phyloP scores from a whole-genome alignment of 2,888 invertebrate species.

The Parnassius mnemosyne region DNA sequence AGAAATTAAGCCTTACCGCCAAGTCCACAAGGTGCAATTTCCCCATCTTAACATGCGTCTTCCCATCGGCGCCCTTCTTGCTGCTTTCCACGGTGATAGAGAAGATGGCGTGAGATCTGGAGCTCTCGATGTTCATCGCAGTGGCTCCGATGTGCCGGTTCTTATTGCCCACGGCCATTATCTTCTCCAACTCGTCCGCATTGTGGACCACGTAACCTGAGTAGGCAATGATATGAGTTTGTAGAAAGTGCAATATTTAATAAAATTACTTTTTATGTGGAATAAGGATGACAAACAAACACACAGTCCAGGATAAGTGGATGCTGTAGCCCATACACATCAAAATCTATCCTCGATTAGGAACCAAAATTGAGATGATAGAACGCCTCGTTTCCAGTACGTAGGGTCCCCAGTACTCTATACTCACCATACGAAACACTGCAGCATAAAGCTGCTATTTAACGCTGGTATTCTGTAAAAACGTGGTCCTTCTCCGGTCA shows the following conservation, averaged over 20 bases:
- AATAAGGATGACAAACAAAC: no score
- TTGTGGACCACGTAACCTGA: slow-evolving; percentile 98
- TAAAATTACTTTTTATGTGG: background rate
- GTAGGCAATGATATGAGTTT: background rate
- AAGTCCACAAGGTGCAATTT: slow-evolving; percentile 98
- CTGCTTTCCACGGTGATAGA: slow-evolving; percentile 98
- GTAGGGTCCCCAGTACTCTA: no score
- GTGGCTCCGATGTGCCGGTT: slow-evolving; percentile 91
- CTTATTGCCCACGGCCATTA: slow-evolving; percentile 98
- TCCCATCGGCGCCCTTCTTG: slow-evolving; percentile 88
- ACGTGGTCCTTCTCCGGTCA: no score
- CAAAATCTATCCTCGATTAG: no score
- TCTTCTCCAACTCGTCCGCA: slow-evolving; percentile 95
- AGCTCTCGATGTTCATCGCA: slow-evolving; percentile 98
- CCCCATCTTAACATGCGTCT: slow-evolving; percentile 95
- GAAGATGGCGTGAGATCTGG: slow-evolving; percentile 98
- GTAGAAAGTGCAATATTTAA: background rate
- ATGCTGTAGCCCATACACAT: no score
- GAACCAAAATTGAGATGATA: no score
- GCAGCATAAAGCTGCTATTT: no score
- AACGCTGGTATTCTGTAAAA: no score
- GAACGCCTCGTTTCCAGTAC: no score
- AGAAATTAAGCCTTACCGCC: slow-evolving; percentile 83
- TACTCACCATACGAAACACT: no score
- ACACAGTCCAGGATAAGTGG: no score